A percentile compares a stretch with the other conserved stretches of the same genome.
These are phyloP conservation scores for Drosophila oshimai DNA, from an alignment of 1,140 invertebrate genomes.

Conservation along the genomic window DNA sequence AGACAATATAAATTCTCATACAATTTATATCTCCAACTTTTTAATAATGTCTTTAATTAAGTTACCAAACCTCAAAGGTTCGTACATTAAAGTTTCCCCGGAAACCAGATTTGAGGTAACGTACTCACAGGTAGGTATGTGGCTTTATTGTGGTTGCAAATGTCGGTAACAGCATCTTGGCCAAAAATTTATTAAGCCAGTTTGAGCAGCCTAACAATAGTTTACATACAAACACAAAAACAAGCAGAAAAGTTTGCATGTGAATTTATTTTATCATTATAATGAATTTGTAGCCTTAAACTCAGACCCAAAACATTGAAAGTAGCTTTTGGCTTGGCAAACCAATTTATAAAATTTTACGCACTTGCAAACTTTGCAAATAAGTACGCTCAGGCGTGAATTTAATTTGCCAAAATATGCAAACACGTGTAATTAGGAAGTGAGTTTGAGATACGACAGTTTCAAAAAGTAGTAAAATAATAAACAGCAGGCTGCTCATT, in stretches of 20 bases:
- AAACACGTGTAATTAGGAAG: conserved; percentile 18
- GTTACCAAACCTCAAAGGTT: background rate
- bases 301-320: conserved; percentile 2
- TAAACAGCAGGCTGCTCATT: background rate
- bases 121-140: background rate
- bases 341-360: conserved; percentile 18
- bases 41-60: background rate
- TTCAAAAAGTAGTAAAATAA: background rate
- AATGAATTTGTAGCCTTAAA: conserved; percentile 10
- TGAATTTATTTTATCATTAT: conserved; percentile 30
- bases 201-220: conserved; percentile 14
- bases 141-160: conserved; percentile 4
- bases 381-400: conserved; percentile 17
- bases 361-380: conserved; percentile 27
- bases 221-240: background rate
- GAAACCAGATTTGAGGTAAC: background rate
- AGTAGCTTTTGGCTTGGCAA: conserved; percentile 14
- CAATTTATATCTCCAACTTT: too few species aligned
- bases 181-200: conserved; percentile 12
- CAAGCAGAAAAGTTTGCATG: conserved; percentile 17
- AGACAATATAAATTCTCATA: background rate
- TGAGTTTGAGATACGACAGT: background rate
- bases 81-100: background rate
- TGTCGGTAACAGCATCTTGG: conserved; percentile 9
- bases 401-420: conserved; percentile 20